Base-by-base conservation (phyloP, 2,888 invertebrate genomes). In the Koerneria pararmatus region DNA sequence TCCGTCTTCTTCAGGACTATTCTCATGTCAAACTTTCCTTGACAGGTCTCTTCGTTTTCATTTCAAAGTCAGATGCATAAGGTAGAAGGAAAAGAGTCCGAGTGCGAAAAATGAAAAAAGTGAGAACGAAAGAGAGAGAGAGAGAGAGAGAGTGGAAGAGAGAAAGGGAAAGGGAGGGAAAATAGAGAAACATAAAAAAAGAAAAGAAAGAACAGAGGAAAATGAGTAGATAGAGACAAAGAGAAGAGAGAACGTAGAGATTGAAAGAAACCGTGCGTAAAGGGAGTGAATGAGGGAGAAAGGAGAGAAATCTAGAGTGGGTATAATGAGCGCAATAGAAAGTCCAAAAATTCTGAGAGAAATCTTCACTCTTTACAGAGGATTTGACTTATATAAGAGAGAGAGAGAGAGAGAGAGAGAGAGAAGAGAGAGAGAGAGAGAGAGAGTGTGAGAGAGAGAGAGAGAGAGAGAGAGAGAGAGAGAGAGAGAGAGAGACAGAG, bases 31-130 rank as follows among this genome's bases (percentile, higher is more conserved):
- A n/a, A n/a, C n/a, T n/a, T n/a, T n/a, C n/a, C n/a, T n/a, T n/a
- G n/a, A n/a, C n/a, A n/a, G n/a, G n/a, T n/a, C n/a, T 41, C 46
- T n/a, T 15, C n/a, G 46, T 15, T 41, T 11, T 41, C 11, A n/a
- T 15, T n/a, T 41, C 46, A 41, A 41, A 15, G 11, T 11, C 11
- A n/a, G 46, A 41, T 41, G n/a, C 46, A 41, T 15, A 22, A 29
- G 27, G 11, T 60, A 32, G 56, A 58, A 68, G 35, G 58, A 29
- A 56, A 29, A 66, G 63, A 67, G 32, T 22, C 31, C 41, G 53
- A 51, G 54, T 22, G 53, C 53, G 32, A 22, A 48, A 8, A 49
- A 48, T 3, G 49, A 29, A 24, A 48, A 22, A 48, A 29, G 3
- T 11, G 22, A 32, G 41, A 34, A 46, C 32, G 32, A n/a, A 15